A percentile compares a stretch with the other conserved stretches of the same genome.
Conservation (phyloP, 2,888 invertebrate species). For the Horisme vitalbata region DNA sequence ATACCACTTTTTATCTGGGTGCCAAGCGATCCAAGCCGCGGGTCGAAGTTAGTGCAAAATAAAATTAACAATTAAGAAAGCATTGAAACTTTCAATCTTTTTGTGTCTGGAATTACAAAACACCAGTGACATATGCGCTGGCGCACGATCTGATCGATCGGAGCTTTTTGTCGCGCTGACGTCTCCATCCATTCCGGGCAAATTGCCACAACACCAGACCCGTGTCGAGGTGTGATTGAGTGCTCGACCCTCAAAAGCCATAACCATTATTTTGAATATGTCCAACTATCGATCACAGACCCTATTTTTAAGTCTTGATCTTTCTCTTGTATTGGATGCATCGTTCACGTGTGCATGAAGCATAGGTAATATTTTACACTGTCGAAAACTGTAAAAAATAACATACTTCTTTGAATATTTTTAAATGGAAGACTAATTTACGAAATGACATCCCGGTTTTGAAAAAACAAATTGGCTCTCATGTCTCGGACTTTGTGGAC, state of each 20-base stretch:
- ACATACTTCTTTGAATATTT: slow-evolving; percentile 22
- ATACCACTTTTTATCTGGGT: too few species aligned
- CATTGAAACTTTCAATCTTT: background rate
- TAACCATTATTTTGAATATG: slow-evolving; percentile 72
- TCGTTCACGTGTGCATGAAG: slow-evolving; percentile 28
- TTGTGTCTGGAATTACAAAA: slow-evolving; percentile 1
- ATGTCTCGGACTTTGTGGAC: slow-evolving; percentile 43
- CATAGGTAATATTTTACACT: slow-evolving; percentile 53
- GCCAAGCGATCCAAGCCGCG: too few species aligned
- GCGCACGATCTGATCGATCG: slow-evolving; percentile 73
- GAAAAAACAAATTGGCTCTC: slow-evolving; percentile 57
- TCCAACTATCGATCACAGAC: slow-evolving; percentile 71
- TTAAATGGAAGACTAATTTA: slow-evolving; percentile 22
- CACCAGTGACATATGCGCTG: slow-evolving; percentile 56
- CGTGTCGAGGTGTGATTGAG: slow-evolving; percentile 70
- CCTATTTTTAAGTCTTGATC: slow-evolving; percentile 56
- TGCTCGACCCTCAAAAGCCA: slow-evolving; percentile 46
- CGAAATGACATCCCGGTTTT: slow-evolving; percentile 23
- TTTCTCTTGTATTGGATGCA: slow-evolving; percentile 46
- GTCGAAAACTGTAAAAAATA: slow-evolving; percentile 38
- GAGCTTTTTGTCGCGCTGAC: slow-evolving; percentile 78
- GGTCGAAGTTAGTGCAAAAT: background rate
- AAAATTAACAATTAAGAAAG: background rate
- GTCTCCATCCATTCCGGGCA: slow-evolving; percentile 76
- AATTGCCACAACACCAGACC: slow-evolving; percentile 67